Evolutionary conservation across 2,797 vertebrate genomes (phyloP).

Genomic region (Xerus rutilus): DNA sequence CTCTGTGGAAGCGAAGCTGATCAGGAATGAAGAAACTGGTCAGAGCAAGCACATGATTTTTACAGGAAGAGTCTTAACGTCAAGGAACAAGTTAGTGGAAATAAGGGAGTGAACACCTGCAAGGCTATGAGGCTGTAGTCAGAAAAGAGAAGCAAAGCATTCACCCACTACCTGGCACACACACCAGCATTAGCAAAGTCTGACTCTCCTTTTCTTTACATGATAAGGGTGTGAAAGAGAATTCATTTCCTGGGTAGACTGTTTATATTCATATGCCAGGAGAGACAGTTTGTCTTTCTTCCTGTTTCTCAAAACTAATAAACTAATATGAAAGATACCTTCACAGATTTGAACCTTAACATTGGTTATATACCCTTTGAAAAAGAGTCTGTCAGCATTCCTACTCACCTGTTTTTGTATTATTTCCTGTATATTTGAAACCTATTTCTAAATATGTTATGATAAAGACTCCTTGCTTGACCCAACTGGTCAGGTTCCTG

Average conservation of each 20-base stretch:
- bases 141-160: neutral
- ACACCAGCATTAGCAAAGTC: neutral
- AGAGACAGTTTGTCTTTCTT: neutral
- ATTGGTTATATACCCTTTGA: conserved; percentile 26
- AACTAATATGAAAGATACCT: neutral
- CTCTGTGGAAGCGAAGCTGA: neutral
- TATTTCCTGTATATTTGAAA: conserved; percentile 78
- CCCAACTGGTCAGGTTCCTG: neutral
- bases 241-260: neutral
- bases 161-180: neutral
- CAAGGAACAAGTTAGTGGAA: neutral
- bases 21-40: no score
- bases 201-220: neutral
- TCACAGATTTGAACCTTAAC: neutral
- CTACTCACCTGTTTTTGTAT: conserved; percentile 71
- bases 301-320: neutral
- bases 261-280: neutral
- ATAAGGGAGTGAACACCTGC: neutral
- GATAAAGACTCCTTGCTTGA: neutral
- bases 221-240: neutral
- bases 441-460: conserved; percentile 71
- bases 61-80: neutral
- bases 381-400: conserved; percentile 70
- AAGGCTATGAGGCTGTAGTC: neutral
- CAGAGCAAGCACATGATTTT: neutral